phyloP scores from a whole-genome alignment of 2,113 vertebrate species.

The Indicator indicator region DNA sequence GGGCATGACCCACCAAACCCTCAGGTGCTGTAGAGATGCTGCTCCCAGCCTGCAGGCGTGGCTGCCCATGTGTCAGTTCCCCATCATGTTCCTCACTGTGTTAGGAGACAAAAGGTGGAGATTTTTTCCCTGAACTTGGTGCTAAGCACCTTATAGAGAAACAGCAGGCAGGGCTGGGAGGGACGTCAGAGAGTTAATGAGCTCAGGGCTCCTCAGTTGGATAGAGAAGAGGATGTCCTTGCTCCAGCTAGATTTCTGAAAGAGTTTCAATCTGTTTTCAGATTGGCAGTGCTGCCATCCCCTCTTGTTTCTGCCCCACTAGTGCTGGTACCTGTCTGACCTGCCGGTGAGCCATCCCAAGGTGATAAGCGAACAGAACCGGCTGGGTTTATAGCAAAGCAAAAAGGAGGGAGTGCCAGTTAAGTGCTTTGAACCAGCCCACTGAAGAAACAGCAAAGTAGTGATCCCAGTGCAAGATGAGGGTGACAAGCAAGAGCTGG shows the following conservation, averaged over 20 bases:
- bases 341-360: fast-evolving
- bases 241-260: neutral
- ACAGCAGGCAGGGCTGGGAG: neutral
- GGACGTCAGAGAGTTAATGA: neutral
- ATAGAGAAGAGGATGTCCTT: neutral
- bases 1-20: neutral
- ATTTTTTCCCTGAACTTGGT: neutral
- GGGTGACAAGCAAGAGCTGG: neutral
- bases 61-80: neutral
- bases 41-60: neutral
- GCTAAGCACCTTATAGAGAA: neutral
- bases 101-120: neutral
- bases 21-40: neutral
- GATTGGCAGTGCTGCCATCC: neutral
- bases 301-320: neutral
- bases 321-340: neutral
- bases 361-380: neutral
- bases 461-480: neutral
- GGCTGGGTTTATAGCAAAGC: neutral
- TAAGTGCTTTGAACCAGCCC: neutral
- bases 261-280: neutral
- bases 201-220: neutral
- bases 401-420: neutral
- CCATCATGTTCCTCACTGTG: neutral
- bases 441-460: fast-evolving